A percentile compares a stretch with the other conserved stretches of the same genome.
Evolutionary conservation across 2,888 invertebrate genomes (phyloP).

Genomic region (Eupithecia subumbrata): DNA sequence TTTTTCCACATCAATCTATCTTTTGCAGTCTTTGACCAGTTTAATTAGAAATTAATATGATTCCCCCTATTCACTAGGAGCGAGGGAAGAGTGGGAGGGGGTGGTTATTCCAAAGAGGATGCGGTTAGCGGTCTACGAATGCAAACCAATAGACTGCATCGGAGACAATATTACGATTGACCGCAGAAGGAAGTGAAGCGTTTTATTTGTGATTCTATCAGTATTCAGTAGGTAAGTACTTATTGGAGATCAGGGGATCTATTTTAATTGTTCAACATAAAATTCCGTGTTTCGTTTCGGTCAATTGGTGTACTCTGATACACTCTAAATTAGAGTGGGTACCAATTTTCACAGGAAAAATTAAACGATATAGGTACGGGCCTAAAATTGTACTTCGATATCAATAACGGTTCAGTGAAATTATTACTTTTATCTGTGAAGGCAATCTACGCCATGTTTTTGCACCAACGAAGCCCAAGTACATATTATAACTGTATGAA

Average conservation of each 20-base stretch:
- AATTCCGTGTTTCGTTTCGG: too few relatives aligned
- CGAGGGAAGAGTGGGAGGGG: neutral
- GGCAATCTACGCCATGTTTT: constrained; percentile 9
- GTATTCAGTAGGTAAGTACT: too few relatives aligned
- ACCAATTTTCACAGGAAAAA: too few relatives aligned
- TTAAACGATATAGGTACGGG: too few relatives aligned
- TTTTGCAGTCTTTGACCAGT: too few relatives aligned
- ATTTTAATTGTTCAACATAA: too few relatives aligned
- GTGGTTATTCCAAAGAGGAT: constrained; percentile 16
- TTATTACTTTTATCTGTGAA: neutral
- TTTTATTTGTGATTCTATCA: neutral
- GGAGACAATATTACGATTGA: constrained; percentile 16
- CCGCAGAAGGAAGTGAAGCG: constrained; percentile 18
- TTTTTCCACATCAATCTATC: too few relatives aligned
- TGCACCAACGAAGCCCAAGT: neutral
- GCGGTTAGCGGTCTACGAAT: constrained; percentile 10
- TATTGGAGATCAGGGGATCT: too few relatives aligned
- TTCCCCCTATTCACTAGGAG: neutral
- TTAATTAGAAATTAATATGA: neutral
- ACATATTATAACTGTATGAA: constrained; percentile 26
- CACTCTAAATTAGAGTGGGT: too few relatives aligned
- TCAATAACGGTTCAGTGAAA: neutral
- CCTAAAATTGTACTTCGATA: too few relatives aligned
- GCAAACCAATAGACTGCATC: constrained; percentile 17
- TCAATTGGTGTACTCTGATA: too few relatives aligned